These are phyloP conservation scores for Xylophagus ater DNA, from an alignment of 2,888 invertebrate genomes.

Conservation along the genomic window DNA sequence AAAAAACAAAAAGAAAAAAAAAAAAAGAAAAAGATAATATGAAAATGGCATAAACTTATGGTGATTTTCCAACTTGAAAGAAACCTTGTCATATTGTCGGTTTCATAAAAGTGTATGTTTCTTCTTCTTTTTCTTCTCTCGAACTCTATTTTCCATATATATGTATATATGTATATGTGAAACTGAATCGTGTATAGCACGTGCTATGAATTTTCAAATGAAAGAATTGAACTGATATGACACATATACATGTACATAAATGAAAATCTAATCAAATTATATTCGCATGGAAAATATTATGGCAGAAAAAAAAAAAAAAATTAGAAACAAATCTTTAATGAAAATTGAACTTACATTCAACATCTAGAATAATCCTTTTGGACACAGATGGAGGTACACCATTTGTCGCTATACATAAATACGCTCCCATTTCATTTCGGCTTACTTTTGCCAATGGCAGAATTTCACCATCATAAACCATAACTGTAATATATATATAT, in stretches of 20 bases:
- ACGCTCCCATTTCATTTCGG: constrained; percentile 55
- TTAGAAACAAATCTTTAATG: background rate
- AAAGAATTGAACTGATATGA: constrained; percentile 6
- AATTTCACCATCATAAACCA: constrained; percentile 73
- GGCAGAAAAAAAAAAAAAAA: background rate
- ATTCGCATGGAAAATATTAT: constrained; percentile 11
- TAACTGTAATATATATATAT: constrained; percentile 66
- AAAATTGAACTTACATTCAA: constrained; percentile 55
- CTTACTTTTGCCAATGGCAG: constrained; percentile 77
- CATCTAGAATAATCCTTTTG: constrained; percentile 82
- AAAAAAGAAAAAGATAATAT: constrained; percentile 2
- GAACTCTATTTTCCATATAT: background rate
- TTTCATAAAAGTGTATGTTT: constrained; percentile 7
- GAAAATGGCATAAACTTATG: constrained; percentile 1
- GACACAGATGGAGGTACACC: constrained; percentile 85
- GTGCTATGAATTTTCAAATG: constrained; percentile 8
- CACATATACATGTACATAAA: constrained; percentile 8
- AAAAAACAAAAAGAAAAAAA: constrained; percentile 8
- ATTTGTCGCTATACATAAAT: constrained; percentile 49
- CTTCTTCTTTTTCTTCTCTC: background rate
- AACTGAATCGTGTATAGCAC: constrained; percentile 8
- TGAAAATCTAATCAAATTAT: too few relatives aligned
- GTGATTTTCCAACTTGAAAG: constrained; percentile 6
- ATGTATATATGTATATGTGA: constrained; percentile 2
- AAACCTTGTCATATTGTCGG: too few relatives aligned